Conservation (phyloP, 2,113 vertebrate species). For the Anguilla japonica region DNA sequence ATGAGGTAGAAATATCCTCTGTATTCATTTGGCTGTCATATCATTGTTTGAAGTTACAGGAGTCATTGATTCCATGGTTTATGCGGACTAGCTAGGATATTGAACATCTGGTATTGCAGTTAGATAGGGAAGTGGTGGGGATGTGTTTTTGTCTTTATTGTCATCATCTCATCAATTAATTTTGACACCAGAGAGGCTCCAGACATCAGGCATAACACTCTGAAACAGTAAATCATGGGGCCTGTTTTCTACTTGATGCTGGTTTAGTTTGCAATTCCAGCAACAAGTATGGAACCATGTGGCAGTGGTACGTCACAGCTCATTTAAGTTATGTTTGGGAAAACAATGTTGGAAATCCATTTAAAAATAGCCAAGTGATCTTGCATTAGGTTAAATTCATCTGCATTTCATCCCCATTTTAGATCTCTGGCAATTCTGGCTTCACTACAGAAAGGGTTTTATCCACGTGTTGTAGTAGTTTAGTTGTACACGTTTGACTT, state of each 20-base stretch:
- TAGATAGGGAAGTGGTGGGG: neutral
- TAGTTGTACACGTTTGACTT: neutral
- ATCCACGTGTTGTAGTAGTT: neutral
- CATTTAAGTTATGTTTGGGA: neutral
- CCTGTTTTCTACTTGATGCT: neutral
- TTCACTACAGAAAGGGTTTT: neutral
- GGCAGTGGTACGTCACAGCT: neutral
- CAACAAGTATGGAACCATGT: neutral
- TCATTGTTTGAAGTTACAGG: neutral
- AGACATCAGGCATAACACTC: neutral
- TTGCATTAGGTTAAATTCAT: neutral
- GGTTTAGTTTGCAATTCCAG: neutral
- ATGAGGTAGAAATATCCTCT: no score
- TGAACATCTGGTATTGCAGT: neutral
- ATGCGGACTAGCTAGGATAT: neutral
- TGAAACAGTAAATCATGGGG: neutral
- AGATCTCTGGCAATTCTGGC: neutral
- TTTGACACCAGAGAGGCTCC: neutral
- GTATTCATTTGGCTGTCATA: neutral
- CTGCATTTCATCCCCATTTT: neutral
- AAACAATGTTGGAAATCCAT: neutral
- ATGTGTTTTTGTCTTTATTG: neutral
- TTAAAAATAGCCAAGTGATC: neutral
- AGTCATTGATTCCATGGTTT: neutral
- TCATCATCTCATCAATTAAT: constrained; percentile 1